These are phyloP conservation scores for Acomys russatus DNA, from an alignment of 2,797 vertebrate genomes.

Conservation along the genomic window DNA sequence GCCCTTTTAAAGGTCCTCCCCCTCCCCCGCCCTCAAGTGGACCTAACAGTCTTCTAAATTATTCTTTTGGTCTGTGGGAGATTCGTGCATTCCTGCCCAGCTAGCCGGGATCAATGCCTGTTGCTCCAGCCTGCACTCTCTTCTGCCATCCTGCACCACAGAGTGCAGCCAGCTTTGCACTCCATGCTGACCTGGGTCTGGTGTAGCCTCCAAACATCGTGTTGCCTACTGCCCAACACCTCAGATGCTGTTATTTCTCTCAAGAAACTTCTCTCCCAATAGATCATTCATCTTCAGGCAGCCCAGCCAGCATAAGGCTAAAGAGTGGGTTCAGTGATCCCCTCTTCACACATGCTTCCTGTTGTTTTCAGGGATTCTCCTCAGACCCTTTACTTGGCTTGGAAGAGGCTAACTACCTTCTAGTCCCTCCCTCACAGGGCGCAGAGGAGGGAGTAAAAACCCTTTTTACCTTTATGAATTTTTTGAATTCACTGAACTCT, in stretches of 20 bases:
- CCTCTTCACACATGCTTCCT: not conserved
- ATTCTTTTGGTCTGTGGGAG: not conserved
- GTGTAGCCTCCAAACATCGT: not conserved
- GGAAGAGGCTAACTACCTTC: not conserved
- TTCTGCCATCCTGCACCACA: not conserved
- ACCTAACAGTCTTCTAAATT: not conserved
- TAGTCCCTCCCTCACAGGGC: not conserved
- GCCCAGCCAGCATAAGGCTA: not conserved
- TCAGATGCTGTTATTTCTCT: not conserved
- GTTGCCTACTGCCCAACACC: not conserved
- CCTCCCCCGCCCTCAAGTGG: not conserved
- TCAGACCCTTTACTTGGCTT: not conserved
- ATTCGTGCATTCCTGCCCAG: not conserved
- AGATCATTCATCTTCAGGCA: not conserved
- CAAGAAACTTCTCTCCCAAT: not conserved
- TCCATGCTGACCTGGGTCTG: rapidly evolving
- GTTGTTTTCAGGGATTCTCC: not conserved
- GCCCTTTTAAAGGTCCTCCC: not conserved
- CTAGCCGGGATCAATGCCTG: not conserved
- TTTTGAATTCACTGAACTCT: not conserved
- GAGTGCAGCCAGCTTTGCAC: not conserved
- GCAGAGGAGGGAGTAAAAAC: not conserved
- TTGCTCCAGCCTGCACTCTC: not conserved
- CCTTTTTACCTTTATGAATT: not conserved
- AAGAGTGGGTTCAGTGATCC: not conserved